These are phyloP conservation scores for Microctenopoma stevenorrisi DNA, from an alignment of 2,797 vertebrate genomes.

Conservation along the genomic window DNA sequence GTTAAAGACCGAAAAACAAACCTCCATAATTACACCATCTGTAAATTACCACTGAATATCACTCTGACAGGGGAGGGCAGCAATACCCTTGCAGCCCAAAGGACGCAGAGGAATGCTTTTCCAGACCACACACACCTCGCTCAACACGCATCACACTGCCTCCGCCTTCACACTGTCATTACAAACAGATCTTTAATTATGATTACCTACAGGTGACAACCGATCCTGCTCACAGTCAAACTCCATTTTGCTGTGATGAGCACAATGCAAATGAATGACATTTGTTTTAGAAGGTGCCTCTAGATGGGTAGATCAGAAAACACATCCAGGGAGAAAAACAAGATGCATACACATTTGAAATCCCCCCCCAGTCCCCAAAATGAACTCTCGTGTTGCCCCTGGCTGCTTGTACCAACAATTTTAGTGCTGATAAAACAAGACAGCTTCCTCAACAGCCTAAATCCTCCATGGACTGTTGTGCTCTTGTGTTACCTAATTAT, in stretches of 20 bases:
- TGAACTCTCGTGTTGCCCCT: conserved; percentile 34
- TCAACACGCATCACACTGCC: conserved; percentile 33
- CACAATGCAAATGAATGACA: conserved; percentile 29
- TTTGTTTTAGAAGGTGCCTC: conserved; percentile 13
- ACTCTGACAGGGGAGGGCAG: conserved; percentile 57
- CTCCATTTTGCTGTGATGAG: conserved; percentile 8
- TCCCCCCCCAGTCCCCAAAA: conserved; percentile 40
- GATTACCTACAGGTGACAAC: conserved; percentile 32
- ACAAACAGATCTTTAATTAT: conserved; percentile 50
- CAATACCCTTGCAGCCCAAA: conserved; percentile 66
- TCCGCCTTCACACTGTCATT: conserved; percentile 39
- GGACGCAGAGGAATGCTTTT: conserved; percentile 72
- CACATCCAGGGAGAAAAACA: conserved; percentile 33
- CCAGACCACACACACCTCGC: conserved; percentile 49
- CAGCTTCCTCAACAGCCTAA: conserved; percentile 49
- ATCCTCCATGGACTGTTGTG: conserved; percentile 27
- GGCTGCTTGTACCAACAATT: conserved; percentile 37
- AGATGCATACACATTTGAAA: conserved; percentile 51
- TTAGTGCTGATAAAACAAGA: conserved; percentile 54
- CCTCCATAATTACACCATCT: conserved; percentile 51
- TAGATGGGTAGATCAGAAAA: conserved; percentile 19
- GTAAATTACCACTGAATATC: conserved; percentile 39
- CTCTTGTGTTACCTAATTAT: conserved; percentile 40
- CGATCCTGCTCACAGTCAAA: not conserved
- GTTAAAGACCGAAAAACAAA: not conserved